These are phyloP conservation scores for Bombus turneri DNA, from an alignment of 1,140 invertebrate genomes.

Conservation along the genomic window DNA sequence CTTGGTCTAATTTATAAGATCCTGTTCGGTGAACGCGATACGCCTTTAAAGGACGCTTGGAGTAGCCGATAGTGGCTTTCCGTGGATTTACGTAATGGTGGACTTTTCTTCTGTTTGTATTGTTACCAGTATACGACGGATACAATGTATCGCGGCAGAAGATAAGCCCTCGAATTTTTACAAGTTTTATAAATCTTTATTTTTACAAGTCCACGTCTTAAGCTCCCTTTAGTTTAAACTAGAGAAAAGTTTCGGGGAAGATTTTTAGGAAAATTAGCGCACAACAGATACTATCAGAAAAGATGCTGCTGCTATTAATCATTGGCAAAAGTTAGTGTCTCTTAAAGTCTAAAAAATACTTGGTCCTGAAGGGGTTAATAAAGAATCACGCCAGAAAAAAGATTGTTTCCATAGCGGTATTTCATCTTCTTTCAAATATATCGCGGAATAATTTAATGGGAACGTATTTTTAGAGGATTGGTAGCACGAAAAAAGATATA, in stretches of 20 bases:
- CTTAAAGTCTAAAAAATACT: no score
- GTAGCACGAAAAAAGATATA: neutral
- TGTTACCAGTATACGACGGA: neutral
- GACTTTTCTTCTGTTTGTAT: neutral
- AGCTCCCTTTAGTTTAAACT: no score
- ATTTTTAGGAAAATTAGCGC: no score
- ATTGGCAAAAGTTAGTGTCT: no score
- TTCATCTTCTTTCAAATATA: neutral
- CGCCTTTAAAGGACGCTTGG: neutral
- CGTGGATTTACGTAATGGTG: neutral
- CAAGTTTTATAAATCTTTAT: neutral
- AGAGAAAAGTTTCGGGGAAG: no score
- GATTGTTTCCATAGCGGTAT: neutral
- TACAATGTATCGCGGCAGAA: no score
- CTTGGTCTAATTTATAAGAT: conserved; percentile 23
- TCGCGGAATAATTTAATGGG: neutral
- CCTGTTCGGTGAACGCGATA: neutral
- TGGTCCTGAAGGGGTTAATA: no score
- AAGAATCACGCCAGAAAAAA: no score
- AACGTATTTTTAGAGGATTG: neutral
- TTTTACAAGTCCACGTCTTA: no score
- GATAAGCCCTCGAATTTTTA: neutral
- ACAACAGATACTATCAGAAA: no score
- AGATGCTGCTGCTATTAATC: no score
- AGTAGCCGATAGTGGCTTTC: neutral